Evolutionary conservation across 2,113 vertebrate species (phyloP).

Genomic region (Prinia subflava): DNA sequence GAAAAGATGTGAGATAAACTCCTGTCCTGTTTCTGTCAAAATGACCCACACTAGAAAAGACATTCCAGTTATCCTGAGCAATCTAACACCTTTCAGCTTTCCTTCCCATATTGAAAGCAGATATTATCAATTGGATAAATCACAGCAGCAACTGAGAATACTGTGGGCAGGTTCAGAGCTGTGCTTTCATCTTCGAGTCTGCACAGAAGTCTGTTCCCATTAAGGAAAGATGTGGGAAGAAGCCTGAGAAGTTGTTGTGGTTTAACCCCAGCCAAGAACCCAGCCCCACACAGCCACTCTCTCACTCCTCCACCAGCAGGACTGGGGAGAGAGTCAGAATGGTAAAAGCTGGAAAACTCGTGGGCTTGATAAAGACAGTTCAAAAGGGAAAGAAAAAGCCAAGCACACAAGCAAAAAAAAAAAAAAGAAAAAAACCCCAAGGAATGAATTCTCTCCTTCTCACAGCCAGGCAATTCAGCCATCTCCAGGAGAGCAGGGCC

Average conservation of each 20-base stretch:
- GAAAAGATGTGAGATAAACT: background rate
- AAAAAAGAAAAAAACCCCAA: too few species aligned
- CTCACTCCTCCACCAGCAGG: background rate
- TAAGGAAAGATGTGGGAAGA: background rate
- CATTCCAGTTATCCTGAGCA: background rate
- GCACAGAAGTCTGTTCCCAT: background rate
- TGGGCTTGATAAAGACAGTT: background rate
- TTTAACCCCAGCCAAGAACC: background rate
- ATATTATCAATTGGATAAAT: background rate
- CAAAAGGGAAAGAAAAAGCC: background rate
- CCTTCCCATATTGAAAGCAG: background rate
- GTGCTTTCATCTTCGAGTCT: background rate
- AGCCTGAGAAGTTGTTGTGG: background rate
- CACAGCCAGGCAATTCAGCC: background rate
- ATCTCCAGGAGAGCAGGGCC: background rate
- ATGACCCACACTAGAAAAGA: background rate
- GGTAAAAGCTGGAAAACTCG: background rate
- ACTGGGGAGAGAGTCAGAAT: background rate
- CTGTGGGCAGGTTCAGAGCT: background rate
- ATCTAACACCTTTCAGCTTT: background rate
- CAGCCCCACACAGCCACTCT: background rate
- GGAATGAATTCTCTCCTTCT: background rate
- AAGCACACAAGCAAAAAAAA: background rate
- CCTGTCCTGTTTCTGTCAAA: background rate
- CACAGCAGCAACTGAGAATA: background rate